Percentiles rank a stretch among this genome's conserved stretches.
phyloP scores from a whole-genome alignment of 2,113 vertebrate genomes.

The Tamias sibiricus region DNA sequence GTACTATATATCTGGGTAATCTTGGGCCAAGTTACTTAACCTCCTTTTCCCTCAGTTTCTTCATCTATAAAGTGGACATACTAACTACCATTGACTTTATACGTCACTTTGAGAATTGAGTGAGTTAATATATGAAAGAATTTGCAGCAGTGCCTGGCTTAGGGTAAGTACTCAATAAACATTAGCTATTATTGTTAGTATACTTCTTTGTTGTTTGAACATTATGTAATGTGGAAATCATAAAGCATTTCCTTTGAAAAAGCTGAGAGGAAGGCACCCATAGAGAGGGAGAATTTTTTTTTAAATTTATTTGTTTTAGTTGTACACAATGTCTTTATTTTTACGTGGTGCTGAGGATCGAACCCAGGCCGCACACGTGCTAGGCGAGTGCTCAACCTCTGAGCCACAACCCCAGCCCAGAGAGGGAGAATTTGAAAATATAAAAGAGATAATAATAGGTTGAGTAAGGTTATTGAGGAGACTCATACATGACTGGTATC shows the following conservation, averaged over 20 bases:
- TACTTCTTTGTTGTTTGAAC: not conserved
- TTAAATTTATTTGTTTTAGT: too few relatives aligned
- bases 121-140: not conserved
- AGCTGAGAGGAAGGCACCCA: not conserved
- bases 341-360: too few relatives aligned
- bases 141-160: not conserved
- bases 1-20: not conserved
- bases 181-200: not conserved
- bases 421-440: not conserved
- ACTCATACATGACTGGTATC: not conserved
- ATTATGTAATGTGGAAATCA: not conserved
- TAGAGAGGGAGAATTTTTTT: not conserved
- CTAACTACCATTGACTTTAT: not conserved
- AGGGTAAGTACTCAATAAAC: not conserved
- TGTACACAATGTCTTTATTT: too few relatives aligned
- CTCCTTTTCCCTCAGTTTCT: conserved; percentile 23
- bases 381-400: too few relatives aligned
- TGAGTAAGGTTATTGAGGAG: not conserved
- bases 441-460: not conserved
- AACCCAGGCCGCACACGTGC: too few relatives aligned
- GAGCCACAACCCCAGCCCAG: too few relatives aligned
- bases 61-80: not conserved
- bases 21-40: not conserved
- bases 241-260: not conserved
- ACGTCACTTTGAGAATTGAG: not conserved